These are phyloP conservation scores for Acestrorhynchus altus DNA, from an alignment of 2,797 vertebrate species.

Conservation along the genomic window DNA sequence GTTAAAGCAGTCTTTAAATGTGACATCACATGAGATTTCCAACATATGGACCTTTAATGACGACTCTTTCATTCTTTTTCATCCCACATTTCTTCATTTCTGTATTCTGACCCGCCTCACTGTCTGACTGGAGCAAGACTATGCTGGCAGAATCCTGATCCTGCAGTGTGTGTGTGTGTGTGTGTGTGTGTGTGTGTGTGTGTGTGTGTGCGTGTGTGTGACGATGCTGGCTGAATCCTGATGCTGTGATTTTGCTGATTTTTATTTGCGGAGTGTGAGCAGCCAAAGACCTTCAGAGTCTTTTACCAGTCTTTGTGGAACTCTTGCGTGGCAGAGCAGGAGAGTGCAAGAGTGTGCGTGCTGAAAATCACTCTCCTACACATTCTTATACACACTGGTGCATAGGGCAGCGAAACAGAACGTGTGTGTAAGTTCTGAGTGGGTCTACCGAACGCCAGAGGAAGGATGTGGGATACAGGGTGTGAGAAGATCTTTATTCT, in stretches of 20 bases:
- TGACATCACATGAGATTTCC: too few relatives aligned
- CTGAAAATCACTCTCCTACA: too few relatives aligned
- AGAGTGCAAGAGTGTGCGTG: slow-evolving; percentile 12
- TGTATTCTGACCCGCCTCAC: not conserved
- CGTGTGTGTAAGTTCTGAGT: too few relatives aligned
- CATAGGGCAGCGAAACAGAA: too few relatives aligned
- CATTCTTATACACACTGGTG: too few relatives aligned
- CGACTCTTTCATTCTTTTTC: slow-evolving; percentile 39
- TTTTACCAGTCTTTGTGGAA: slow-evolving; percentile 34
- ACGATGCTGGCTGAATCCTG: not conserved
- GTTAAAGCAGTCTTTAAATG: too few relatives aligned
- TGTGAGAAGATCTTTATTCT: too few relatives aligned
- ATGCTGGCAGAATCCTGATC: slow-evolving; percentile 26
- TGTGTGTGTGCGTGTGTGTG: too few relatives aligned
- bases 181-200: too few relatives aligned
- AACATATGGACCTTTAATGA: slow-evolving; percentile 32
- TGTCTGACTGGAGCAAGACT: not conserved
- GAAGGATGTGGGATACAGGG: too few relatives aligned
- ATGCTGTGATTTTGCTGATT: slow-evolving; percentile 5
- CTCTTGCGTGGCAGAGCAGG: not conserved
- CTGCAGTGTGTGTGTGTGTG: not conserved
- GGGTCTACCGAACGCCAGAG: too few relatives aligned
- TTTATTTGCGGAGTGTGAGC: slow-evolving; percentile 15
- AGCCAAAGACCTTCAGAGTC: slow-evolving; percentile 32
- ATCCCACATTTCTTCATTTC: slow-evolving; percentile 33